A percentile compares a stretch with the other conserved stretches of the same genome.
These are phyloP conservation scores for Atherix ibis DNA, from an alignment of 2,888 invertebrate species.

Conservation along the genomic window DNA sequence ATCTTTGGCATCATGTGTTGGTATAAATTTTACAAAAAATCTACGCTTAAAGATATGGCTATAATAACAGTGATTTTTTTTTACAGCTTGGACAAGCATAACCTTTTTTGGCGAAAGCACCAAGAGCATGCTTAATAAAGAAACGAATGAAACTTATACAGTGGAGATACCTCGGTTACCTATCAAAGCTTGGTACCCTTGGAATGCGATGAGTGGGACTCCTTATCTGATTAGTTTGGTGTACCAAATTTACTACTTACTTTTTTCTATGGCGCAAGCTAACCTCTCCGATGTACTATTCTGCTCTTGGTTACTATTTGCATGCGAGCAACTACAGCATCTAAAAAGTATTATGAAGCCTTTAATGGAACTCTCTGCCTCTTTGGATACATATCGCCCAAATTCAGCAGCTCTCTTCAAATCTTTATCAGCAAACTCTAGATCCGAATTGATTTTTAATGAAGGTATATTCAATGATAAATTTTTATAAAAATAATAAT, in stretches of 20 bases:
- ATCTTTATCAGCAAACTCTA: slow-evolving; percentile 36
- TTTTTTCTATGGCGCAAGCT: slow-evolving; percentile 44
- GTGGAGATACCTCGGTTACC: slow-evolving; percentile 57
- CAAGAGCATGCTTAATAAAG: slow-evolving; percentile 46
- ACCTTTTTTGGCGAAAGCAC: slow-evolving; percentile 69
- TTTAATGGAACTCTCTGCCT: slow-evolving; percentile 70
- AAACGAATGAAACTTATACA: slow-evolving; percentile 52
- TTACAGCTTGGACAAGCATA: slow-evolving; percentile 55
- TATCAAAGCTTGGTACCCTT: slow-evolving; percentile 65
- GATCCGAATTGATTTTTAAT: slow-evolving; percentile 29
- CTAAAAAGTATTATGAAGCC: slow-evolving; percentile 76
- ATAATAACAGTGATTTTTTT: not conserved
- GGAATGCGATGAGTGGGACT: slow-evolving; percentile 52
- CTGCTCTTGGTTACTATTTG: slow-evolving; percentile 71
- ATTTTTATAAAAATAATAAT: not conserved
- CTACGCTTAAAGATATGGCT: slow-evolving; percentile 1
- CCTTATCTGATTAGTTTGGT: slow-evolving; percentile 48
- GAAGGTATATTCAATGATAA: slow-evolving; percentile 28
- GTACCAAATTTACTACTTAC: slow-evolving; percentile 54
- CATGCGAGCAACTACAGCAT: slow-evolving; percentile 74
- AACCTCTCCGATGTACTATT: slow-evolving; percentile 60
- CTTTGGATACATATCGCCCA: slow-evolving; percentile 59
- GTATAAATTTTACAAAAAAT: not conserved
- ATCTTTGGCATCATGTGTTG: slow-evolving; percentile 36
- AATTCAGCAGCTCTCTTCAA: slow-evolving; percentile 55